Base-by-base conservation (phyloP, 2,888 invertebrate genomes). In the Aphidius colemani region DNA sequence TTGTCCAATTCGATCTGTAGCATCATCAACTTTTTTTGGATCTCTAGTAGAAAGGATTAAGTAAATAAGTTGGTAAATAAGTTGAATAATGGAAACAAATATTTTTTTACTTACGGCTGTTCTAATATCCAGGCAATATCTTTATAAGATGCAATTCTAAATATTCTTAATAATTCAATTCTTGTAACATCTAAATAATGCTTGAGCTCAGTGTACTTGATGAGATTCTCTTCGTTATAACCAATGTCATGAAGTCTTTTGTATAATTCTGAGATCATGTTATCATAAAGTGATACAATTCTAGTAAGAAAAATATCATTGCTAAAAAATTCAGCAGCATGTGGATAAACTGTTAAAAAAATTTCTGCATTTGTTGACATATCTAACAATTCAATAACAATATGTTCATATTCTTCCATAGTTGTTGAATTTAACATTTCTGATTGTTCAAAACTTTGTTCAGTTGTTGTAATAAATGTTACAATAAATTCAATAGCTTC, bases 221-320 rank as follows among this genome's bases (percentile, higher is more conserved):
- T 73, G 53, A 83, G 80, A 2, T 79, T 80, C 53, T 80, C 81
- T n/a, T 85, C 84, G 0, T 75, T 73, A 44, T 64, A 67, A 41
- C 82, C 84, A 4, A 85, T 71, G 61, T 83, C 81, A 57, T 85
- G 84, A 39, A 92, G 78, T 67, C 86, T 86, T 74, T 88, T 88
- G 76, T 90, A 90, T 65, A 95, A 77, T 70, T 86, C 85, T 10
- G 91, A 89, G 69, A 94, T 86, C 6, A 90, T 88, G 71, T 86
- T 86, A 70, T 92, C 92, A 81, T 95, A 95, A 68, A 93, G 86
- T 67, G 87, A 87, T 68, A 91, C 88, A 80, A 95, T 85, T 80
- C 92, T 77, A 70, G 72, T 72, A 76, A 83, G 75, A 72, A 90
- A 86, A 70, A 87, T 85, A 5, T 87, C 85, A 72, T 86, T 82